Conservation (phyloP, 1,140 invertebrate species). For the Muscidifurax raptorellus region DNA sequence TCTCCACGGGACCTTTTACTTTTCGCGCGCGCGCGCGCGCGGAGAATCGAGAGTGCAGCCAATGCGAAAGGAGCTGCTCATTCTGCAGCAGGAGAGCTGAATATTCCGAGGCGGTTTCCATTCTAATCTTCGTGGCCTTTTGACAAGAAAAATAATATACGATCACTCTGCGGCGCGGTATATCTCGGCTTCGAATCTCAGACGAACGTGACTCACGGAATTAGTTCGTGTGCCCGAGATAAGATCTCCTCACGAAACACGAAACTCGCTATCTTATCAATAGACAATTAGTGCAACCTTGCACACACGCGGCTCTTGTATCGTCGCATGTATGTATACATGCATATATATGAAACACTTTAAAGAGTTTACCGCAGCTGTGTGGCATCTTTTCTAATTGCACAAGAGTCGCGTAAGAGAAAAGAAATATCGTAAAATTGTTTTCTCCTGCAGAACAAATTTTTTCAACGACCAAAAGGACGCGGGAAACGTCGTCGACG, state of each 20-base stretch:
- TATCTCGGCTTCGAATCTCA: too few relatives aligned
- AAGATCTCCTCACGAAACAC: background rate
- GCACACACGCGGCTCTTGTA: background rate
- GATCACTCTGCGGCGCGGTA: too few relatives aligned
- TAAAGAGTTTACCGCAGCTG: too few relatives aligned
- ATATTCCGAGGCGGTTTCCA: too few relatives aligned
- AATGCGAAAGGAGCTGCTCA: background rate
- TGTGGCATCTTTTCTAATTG: background rate
- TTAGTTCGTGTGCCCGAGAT: background rate
- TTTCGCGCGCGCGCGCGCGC: background rate
- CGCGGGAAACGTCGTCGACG: background rate
- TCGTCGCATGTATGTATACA: background rate
- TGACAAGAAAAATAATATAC: too few relatives aligned
- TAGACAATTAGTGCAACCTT: conserved; percentile 31
- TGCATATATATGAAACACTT: background rate
- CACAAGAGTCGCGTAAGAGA: background rate
- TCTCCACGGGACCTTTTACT: background rate
- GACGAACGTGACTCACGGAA: background rate
- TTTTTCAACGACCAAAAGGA: too few relatives aligned
- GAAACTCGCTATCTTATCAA: conserved; percentile 39
- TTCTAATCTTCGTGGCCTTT: too few relatives aligned
- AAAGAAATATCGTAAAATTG: background rate
- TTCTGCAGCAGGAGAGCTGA: too few relatives aligned
- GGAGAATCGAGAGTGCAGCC: background rate
- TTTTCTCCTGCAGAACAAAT: background rate